Evolutionary conservation across 2,797 vertebrate species (phyloP), one percentile per base, ranked within the genome.

Genomic region (Sebastiscus albofasciatus): DNA sequence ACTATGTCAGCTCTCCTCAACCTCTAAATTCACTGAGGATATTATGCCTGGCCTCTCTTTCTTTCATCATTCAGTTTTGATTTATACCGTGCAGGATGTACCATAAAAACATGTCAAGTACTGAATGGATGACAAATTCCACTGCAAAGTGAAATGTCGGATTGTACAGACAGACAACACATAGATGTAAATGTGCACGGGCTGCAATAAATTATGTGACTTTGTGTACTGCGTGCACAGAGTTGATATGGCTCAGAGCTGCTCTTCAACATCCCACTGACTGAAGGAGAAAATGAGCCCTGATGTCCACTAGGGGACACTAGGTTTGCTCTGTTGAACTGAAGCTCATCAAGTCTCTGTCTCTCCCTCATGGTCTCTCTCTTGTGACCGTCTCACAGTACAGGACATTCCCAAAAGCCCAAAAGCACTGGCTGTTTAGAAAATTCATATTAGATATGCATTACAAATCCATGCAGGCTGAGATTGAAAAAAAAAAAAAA

Each of bases 221-320:
- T 68, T 60, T 34, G 14, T 74, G 27, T 54, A 9, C 27, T 70
- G 31, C 3, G 4, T 76, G 65, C 60, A 20, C 42, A 73, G 67
- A 62, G 71, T 64, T 77, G 66, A 84, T 81, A 64, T 36, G 67
- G n/a, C 49, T 76, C 66, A 71, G 4, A 83, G 61, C 66, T 67
- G 58, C 59, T 74, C 22, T 22, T 81, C 14, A 77, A 24, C 34
- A 29, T 73, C 22, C 12, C 33, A 34, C 31, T 46, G 29, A 69
- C 55, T 71, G 4, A 69, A 75, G 42, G 10, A 68, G 9, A 65
- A 78, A 80, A 24, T 82, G 74, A 82, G 72, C 54, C n/a, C 54
- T 31, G 24, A 68, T 33, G 77, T 86, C 92, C 93, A 94, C 90
- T 88, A 93, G 94, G 90, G 92, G 93, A 92, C 94, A 94, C 74